Conservation (phyloP, 2,113 vertebrate species). For the Dasyornis broadbenti region DNA sequence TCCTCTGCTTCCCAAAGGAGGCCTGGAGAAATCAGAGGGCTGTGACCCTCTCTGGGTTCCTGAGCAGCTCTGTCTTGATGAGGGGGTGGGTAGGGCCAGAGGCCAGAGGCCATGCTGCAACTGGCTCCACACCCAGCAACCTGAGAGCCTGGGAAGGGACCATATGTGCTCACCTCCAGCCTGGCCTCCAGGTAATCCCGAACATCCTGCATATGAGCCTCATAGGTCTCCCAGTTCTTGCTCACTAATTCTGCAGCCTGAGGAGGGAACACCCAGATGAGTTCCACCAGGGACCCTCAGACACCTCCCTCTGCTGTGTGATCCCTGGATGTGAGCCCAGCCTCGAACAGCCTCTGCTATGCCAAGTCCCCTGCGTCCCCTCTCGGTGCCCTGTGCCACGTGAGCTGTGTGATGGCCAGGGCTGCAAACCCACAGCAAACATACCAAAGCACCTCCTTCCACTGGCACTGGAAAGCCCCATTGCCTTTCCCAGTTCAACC, state of each 20-base stretch:
- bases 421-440: neutral
- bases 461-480: neutral
- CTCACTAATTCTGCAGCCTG: conserved; percentile 92
- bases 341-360: neutral
- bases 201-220: conserved; percentile 79
- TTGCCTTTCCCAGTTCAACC: neutral
- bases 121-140: neutral
- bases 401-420: neutral
- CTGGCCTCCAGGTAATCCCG: conserved; percentile 85
- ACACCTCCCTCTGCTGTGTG: rapidly evolving
- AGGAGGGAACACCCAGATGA: neutral
- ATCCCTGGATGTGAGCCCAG: rapidly evolving
- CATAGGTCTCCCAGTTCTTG: conserved; percentile 76
- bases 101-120: neutral
- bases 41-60: neutral
- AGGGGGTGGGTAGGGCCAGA: neutral
- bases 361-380: neutral
- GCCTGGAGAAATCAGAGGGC: conserved; percentile 62
- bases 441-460: neutral
- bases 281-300: neutral
- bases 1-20: conserved; percentile 77
- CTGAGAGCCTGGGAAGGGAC: neutral
- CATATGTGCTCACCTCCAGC: conserved; percentile 73
- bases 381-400: rapidly evolving
- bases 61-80: neutral